These are phyloP conservation scores for Petroica traversi DNA, from an alignment of 2,113 vertebrate genomes.

Conservation along the genomic window DNA sequence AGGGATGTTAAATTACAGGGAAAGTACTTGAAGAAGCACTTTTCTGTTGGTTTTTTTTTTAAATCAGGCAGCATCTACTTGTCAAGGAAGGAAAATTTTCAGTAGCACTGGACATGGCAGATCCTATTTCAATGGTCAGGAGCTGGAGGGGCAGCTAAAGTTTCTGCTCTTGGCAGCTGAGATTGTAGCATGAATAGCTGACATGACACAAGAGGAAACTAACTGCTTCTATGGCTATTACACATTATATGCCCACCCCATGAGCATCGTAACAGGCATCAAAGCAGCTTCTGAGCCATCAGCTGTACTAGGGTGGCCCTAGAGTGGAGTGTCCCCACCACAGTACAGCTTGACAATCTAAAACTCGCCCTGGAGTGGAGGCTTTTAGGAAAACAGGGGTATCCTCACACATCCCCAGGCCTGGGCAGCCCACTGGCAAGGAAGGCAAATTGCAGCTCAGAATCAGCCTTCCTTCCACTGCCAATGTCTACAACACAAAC, in stretches of 20 bases:
- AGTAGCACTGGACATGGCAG: neutral
- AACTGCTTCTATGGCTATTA: neutral
- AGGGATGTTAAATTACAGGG: neutral
- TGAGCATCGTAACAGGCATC: neutral
- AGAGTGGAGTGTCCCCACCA: neutral
- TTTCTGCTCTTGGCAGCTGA: neutral
- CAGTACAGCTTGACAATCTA: neutral
- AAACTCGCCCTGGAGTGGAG: neutral
- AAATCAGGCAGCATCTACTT: neutral
- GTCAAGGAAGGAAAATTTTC: neutral
- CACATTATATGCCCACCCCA: neutral
- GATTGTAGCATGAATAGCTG: neutral
- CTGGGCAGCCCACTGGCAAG: neutral
- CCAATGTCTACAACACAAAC: neutral
- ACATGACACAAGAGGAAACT: neutral
- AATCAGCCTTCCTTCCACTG: neutral
- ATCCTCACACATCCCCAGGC: neutral
- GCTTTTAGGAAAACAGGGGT: neutral
- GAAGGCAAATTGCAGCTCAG: neutral
- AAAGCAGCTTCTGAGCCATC: neutral
- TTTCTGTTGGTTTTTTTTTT: neutral
- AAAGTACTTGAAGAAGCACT: neutral
- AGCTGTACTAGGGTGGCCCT: neutral
- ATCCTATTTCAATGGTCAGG: conserved; percentile 9
- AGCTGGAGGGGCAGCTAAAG: neutral